Evolutionary conservation across 1,140 invertebrate genomes (phyloP).

Genomic region (Drosophila lacteicornis): DNA sequence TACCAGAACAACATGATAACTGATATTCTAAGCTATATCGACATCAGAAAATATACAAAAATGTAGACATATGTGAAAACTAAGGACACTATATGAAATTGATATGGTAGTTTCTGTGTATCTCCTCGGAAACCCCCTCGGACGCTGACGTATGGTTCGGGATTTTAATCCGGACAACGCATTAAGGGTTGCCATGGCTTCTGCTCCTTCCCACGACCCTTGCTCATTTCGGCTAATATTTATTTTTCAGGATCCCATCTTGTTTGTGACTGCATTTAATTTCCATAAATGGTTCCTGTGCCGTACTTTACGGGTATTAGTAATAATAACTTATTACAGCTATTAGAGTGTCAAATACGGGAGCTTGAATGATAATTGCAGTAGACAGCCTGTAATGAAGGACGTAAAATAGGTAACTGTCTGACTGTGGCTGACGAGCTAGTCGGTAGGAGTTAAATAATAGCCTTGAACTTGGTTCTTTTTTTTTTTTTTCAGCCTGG

Average conservation of each 20-base stretch:
- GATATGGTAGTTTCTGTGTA: neutral
- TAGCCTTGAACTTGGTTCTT: neutral
- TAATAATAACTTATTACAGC: constrained; percentile 26
- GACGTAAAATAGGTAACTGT: neutral
- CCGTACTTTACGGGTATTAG: constrained; percentile 8
- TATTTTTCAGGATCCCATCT: constrained; percentile 36
- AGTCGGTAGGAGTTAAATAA: neutral
- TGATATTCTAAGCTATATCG: too few relatives aligned
- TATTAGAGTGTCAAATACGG: constrained; percentile 13
- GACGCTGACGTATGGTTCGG: constrained; percentile 61
- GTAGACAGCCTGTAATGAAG: neutral
- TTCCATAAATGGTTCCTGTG: constrained; percentile 34
- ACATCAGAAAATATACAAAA: too few relatives aligned
- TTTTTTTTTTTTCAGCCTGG: too few relatives aligned
- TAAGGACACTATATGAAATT: neutral
- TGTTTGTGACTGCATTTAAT: constrained; percentile 25
- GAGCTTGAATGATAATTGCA: constrained; percentile 27
- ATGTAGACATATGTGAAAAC: neutral
- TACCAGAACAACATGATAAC: too few relatives aligned
- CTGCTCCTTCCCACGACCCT: constrained; percentile 15
- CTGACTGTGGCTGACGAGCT: neutral
- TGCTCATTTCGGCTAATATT: constrained; percentile 43
- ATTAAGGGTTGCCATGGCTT: constrained; percentile 58
- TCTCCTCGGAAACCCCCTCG: constrained; percentile 14
- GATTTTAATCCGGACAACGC: constrained; percentile 65